Evolutionary conservation across 1,140 invertebrate species (phyloP).

Genomic region (Ceratosolen fusciceps): DNA sequence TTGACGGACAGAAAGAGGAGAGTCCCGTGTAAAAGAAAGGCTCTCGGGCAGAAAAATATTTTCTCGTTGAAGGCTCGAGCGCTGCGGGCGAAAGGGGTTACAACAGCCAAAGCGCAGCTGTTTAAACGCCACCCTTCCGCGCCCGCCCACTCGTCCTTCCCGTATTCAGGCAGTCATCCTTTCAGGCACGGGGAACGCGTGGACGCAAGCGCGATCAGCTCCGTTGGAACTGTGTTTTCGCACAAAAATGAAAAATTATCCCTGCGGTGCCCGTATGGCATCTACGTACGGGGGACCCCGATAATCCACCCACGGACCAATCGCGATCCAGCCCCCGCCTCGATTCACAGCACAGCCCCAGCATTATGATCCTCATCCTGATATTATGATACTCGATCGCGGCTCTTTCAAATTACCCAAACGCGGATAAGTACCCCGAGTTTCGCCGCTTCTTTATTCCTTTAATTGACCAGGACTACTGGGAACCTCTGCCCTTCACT

Average conservation of each 20-base stretch:
- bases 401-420: no score
- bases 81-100: conserved; percentile 52
- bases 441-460: no score
- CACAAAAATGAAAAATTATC: conserved; percentile 43
- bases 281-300: background rate
- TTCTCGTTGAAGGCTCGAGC: conserved; percentile 43
- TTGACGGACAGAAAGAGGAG: background rate
- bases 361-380: no score
- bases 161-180: conserved; percentile 52
- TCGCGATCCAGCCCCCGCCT: background rate
- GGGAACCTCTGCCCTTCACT: no score
- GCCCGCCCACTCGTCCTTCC: conserved; percentile 51
- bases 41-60: conserved; percentile 48
- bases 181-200: conserved; percentile 50
- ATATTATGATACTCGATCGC: no score
- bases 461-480: no score
- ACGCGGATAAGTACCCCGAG: no score
- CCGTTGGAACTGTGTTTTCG: conserved; percentile 23
- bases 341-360: no score
- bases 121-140: conserved; percentile 58
- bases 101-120: conserved; percentile 56
- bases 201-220: background rate
- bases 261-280: background rate
- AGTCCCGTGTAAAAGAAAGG: background rate
- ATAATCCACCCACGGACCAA: background rate